Conservation (phyloP, 2,888 invertebrate species). For the Empis livida region DNA sequence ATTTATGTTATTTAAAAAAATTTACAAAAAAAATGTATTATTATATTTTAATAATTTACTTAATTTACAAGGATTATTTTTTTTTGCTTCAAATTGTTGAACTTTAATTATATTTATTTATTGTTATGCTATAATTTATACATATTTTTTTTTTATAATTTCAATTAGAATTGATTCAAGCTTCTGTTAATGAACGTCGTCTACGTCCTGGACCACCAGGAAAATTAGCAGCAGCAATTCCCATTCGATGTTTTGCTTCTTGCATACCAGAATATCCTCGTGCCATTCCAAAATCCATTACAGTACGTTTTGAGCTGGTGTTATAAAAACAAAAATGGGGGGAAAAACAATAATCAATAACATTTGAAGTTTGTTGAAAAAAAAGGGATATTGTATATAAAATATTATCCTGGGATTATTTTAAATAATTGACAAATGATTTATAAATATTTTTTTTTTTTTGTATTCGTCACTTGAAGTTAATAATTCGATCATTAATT, state of each 20-base stretch:
- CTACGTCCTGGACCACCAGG: slow-evolving; percentile 80
- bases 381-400: too few relatives aligned
- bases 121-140: neutral
- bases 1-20: too few relatives aligned
- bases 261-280: slow-evolving; percentile 83
- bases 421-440: too few relatives aligned
- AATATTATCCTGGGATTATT: too few relatives aligned
- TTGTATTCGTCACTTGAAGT: too few relatives aligned
- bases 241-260: slow-evolving; percentile 85
- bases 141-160: neutral
- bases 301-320: slow-evolving; percentile 67
- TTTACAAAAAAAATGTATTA: too few relatives aligned
- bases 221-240: slow-evolving; percentile 76
- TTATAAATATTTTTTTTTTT: too few relatives aligned
- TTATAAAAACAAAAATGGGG: too few relatives aligned
- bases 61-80: too few relatives aligned
- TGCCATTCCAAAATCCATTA: slow-evolving; percentile 67
- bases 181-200: slow-evolving; percentile 50
- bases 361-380: too few relatives aligned
- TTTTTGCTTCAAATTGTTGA: neutral
- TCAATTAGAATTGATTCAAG: slow-evolving; percentile 17
- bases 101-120: neutral
- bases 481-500: too few relatives aligned
- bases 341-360: neutral
- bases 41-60: too few relatives aligned